These are phyloP conservation scores for Phalacrocorax aristotelis DNA, from an alignment of 2,113 vertebrate genomes.

Conservation along the genomic window DNA sequence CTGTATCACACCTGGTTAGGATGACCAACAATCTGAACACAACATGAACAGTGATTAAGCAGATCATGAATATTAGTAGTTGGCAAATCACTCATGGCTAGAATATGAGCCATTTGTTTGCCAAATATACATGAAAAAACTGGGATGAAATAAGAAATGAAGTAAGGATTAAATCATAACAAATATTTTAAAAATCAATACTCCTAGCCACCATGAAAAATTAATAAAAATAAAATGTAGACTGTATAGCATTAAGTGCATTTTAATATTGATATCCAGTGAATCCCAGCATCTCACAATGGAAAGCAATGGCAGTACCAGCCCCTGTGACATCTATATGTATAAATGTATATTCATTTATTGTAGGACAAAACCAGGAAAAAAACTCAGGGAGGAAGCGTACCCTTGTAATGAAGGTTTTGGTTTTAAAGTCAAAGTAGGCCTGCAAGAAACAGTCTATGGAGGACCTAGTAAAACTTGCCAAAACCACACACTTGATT, in stretches of 20 bases:
- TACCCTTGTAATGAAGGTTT: background rate
- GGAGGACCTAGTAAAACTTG: background rate
- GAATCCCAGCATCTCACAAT: background rate
- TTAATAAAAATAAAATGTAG: background rate
- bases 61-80: background rate
- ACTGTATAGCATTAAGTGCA: background rate
- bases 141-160: background rate
- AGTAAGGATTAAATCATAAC: background rate
- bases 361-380: background rate
- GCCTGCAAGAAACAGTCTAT: background rate
- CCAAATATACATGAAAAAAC: background rate
- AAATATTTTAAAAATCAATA: background rate
- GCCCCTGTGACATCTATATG: background rate
- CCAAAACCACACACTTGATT: background rate
- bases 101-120: background rate
- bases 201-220: background rate
- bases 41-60: background rate
- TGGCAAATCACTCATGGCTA: background rate
- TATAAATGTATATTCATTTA: background rate
- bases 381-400: background rate
- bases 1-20: background rate
- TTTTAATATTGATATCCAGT: background rate
- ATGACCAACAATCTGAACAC: background rate
- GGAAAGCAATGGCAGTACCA: background rate
- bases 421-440: background rate